Evolutionary conservation across 2,113 vertebrate genomes (phyloP).

Genomic region (Entomyzon cyanotis): DNA sequence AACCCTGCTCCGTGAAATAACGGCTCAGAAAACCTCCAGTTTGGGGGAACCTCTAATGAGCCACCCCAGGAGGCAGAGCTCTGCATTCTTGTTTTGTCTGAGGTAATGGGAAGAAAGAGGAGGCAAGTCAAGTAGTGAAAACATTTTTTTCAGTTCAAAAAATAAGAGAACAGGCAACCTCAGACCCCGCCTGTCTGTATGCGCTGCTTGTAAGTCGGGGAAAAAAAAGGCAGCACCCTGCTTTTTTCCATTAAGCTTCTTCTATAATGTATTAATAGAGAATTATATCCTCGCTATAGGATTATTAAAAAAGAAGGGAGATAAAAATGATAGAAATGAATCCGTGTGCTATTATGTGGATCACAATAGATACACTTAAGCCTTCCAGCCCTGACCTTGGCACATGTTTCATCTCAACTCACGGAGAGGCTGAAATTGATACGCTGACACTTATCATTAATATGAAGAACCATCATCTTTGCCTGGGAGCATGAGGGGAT

Average conservation of each 20-base stretch:
- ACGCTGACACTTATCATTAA: constrained; percentile 60
- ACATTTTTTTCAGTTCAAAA: not conserved
- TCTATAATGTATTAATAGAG: constrained; percentile 68
- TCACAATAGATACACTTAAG: constrained; percentile 72
- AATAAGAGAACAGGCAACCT: not conserved
- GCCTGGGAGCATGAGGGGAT: not conserved
- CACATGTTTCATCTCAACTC: constrained; percentile 66
- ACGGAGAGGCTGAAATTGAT: constrained; percentile 52
- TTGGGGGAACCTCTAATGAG: constrained; percentile 27
- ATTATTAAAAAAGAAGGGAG: constrained; percentile 67
- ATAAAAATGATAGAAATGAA: constrained; percentile 71
- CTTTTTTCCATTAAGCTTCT: constrained; percentile 62
- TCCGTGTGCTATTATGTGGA: constrained; percentile 57
- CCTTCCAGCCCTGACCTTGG: constrained; percentile 67
- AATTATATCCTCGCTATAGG: constrained; percentile 62
- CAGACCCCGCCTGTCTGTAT: constrained; percentile 21
- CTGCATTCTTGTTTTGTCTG: not conserved
- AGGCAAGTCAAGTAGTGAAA: not conserved
- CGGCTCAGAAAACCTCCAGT: not conserved
- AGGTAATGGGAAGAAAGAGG: not conserved
- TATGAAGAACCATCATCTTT: constrained; percentile 47
- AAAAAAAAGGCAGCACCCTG: constrained; percentile 41
- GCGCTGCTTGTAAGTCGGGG: not conserved
- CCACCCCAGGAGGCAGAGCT: not conserved
- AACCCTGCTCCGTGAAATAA: not conserved